Evolutionary conservation across 2,113 vertebrate species (phyloP).

Genomic region (Hydropotes inermis): DNA sequence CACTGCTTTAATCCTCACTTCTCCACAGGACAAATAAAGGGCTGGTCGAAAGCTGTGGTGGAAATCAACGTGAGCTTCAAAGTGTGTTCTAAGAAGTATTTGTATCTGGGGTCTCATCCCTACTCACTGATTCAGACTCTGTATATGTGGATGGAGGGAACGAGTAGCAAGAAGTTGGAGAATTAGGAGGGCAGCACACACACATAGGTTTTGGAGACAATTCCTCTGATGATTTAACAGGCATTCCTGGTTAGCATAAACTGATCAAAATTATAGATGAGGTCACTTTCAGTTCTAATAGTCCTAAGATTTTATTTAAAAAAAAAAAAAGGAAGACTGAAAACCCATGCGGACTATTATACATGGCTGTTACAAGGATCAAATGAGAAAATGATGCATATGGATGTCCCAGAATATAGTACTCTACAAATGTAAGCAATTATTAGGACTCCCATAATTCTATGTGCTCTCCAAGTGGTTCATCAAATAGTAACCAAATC

Average conservation of each 20-base stretch:
- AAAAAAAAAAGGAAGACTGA: not conserved
- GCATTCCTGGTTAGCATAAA: not conserved
- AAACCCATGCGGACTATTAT: not conserved
- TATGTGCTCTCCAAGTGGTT: not conserved
- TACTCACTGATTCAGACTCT: not conserved
- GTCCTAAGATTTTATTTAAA: not conserved
- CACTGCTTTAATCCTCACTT: not conserved
- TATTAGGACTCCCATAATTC: not conserved
- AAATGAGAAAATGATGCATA: slow-evolving; percentile 27
- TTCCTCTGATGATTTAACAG: not conserved
- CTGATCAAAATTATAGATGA: not conserved
- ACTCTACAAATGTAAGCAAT: not conserved
- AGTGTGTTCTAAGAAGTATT: not conserved
- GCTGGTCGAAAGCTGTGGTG: not conserved
- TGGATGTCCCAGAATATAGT: not conserved
- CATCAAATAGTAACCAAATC: slow-evolving; percentile 45
- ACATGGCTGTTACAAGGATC: not conserved
- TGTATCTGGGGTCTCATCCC: not conserved
- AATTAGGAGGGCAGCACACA: not conserved
- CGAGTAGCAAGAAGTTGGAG: not conserved
- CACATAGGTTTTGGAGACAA: not conserved
- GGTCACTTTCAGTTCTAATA: not conserved
- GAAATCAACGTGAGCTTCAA: not conserved
- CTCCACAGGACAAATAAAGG: not conserved
- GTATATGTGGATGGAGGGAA: not conserved